Evolutionary conservation across 2,888 invertebrate species (phyloP).

Genomic region (Stenodema calcarata): DNA sequence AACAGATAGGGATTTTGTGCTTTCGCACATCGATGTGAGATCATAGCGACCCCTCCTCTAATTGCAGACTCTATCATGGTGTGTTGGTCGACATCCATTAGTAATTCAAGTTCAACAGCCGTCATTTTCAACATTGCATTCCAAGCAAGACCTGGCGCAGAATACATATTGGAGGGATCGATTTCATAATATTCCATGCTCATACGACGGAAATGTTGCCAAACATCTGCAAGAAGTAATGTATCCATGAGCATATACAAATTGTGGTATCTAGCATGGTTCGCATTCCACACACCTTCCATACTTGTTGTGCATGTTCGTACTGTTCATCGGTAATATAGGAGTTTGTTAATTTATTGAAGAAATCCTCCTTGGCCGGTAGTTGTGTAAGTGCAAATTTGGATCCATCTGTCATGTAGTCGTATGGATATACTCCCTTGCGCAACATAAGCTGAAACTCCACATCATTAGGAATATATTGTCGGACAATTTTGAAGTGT

Average conservation of each 20-base stretch:
- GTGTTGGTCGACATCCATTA: neutral
- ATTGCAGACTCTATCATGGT: neutral
- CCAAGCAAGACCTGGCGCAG: constrained; percentile 9
- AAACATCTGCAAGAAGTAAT: neutral
- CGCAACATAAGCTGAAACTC: neutral
- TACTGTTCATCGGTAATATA: constrained; percentile 1
- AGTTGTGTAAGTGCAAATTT: constrained; percentile 2
- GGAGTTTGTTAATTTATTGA: constrained; percentile 11
- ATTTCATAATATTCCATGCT: neutral
- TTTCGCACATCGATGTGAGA: neutral
- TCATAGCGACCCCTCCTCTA: constrained; percentile 2
- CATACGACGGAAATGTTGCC: constrained; percentile 1
- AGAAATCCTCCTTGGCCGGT: neutral
- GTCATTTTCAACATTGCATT: constrained; percentile 7
- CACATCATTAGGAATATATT: neutral
- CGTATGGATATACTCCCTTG: constrained; percentile 28
- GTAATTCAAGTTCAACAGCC: neutral
- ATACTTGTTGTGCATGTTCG: neutral
- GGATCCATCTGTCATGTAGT: neutral
- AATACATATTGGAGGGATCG: neutral
- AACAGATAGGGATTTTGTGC: neutral
- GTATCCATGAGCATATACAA: constrained; percentile 10
- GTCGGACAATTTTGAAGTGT: neutral
- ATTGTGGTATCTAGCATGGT: neutral
- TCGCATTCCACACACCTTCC: neutral